Percentiles rank a stretch among this genome's conserved stretches.
These are phyloP conservation scores for Drosophila mulleri DNA, from an alignment of 2,888 invertebrate species.

Conservation along the genomic window DNA sequence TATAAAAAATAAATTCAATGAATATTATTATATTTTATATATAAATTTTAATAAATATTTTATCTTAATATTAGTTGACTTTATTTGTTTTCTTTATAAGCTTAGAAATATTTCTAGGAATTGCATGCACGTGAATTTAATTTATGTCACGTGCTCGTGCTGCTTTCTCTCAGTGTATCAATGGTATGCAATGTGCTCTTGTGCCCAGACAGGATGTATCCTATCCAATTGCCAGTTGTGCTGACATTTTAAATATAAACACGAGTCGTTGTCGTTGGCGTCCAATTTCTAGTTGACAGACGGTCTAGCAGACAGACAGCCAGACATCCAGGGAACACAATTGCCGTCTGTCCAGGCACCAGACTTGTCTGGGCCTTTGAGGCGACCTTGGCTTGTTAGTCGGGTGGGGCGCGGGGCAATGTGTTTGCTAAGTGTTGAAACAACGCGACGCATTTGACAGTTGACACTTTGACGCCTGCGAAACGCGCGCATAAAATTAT, in stretches of 20 bases:
- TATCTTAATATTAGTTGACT: no score
- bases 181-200: conserved; percentile 10
- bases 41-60: no score
- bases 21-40: no score
- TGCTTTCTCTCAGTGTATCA: conserved; percentile 31
- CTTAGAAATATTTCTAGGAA: not conserved
- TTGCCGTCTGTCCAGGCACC: conserved; percentile 43
- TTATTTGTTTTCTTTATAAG: no score
- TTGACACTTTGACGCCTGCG: conserved; percentile 67
- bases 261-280: conserved; percentile 51
- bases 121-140: not conserved
- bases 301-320: conserved; percentile 20
- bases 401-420: conserved; percentile 1
- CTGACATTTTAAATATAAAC: conserved; percentile 79
- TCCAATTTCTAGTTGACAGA: conserved; percentile 64
- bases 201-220: conserved; percentile 59
- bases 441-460: conserved; percentile 63
- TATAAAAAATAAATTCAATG: no score
- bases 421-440: conserved; percentile 58
- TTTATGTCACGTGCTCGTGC: not conserved
- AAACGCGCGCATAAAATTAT: conserved; percentile 72
- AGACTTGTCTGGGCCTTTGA: conserved; percentile 39
- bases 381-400: conserved; percentile 49
- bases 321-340: not conserved
- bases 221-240: conserved; percentile 65